These are phyloP conservation scores for Charina bottae DNA, from an alignment of 2,113 vertebrate species.

Conservation along the genomic window DNA sequence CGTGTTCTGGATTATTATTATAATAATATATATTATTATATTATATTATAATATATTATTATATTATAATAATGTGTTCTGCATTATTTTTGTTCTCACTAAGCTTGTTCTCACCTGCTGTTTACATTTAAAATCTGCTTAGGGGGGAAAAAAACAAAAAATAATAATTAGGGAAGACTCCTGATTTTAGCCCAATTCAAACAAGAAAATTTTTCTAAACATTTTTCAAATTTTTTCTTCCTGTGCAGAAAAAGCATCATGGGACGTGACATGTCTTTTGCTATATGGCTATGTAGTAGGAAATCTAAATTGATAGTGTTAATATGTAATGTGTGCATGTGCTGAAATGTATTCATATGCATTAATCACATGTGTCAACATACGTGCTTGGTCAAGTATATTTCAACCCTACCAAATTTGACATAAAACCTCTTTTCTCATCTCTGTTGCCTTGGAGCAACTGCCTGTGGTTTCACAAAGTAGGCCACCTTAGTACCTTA, in stretches of 20 bases:
- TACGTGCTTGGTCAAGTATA: neutral
- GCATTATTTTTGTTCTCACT: neutral
- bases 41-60: too few species aligned
- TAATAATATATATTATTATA: too few species aligned
- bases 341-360: neutral
- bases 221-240: neutral
- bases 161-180: neutral
- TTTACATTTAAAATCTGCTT: neutral
- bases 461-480: neutral
- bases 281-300: too few species aligned
- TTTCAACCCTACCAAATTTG: neutral
- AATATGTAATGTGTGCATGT: neutral
- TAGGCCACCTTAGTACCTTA: neutral
- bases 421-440: neutral
- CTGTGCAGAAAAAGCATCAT: neutral
- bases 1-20: too few species aligned
- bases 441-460: neutral
- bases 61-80: too few species aligned
- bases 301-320: neutral
- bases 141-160: neutral
- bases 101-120: neutral
- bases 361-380: neutral
- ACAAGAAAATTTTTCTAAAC: neutral
- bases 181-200: neutral
- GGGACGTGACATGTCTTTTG: neutral